Conservation (phyloP, 2,888 invertebrate genomes). For the Ernsta delagoae region DNA sequence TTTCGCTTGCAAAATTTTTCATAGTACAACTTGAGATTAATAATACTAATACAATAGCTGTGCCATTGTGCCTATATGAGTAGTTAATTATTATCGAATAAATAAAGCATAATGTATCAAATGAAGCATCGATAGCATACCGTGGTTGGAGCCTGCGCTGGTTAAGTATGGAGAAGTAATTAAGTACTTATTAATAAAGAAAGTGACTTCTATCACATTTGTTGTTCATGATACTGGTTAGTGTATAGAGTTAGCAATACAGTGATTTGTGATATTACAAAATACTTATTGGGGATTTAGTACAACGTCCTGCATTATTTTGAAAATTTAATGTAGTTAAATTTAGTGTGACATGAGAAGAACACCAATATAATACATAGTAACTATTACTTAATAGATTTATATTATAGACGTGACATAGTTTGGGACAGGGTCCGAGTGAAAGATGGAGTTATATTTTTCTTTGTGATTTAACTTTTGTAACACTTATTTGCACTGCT, state of each 20-base stretch:
- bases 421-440: constrained; percentile 48
- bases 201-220: constrained; percentile 62
- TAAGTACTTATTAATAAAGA: constrained; percentile 17
- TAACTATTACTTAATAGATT: constrained; percentile 55
- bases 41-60: constrained; percentile 62
- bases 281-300: constrained; percentile 76
- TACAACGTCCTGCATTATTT: constrained; percentile 78
- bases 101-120: constrained; percentile 39
- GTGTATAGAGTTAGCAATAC: constrained; percentile 73
- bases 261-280: constrained; percentile 83
- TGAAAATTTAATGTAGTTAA: constrained; percentile 72
- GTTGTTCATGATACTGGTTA: constrained; percentile 59
- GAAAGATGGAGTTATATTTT: constrained; percentile 38
- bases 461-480: constrained; percentile 7
- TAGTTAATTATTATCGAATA: constrained; percentile 48
- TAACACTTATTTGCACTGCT: constrained; percentile 23
- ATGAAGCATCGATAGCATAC: constrained; percentile 33
- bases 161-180: constrained; percentile 27
- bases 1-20: constrained; percentile 33
- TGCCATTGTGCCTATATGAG: constrained; percentile 75
- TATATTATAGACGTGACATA: constrained; percentile 50
- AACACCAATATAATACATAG: constrained; percentile 77
- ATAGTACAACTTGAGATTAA: constrained; percentile 34
- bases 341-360: constrained; percentile 74
- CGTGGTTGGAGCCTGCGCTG: constrained; percentile 37